phyloP scores from a whole-genome alignment of 2,888 invertebrate species.

The Chaetogeoica ovagalla region DNA sequence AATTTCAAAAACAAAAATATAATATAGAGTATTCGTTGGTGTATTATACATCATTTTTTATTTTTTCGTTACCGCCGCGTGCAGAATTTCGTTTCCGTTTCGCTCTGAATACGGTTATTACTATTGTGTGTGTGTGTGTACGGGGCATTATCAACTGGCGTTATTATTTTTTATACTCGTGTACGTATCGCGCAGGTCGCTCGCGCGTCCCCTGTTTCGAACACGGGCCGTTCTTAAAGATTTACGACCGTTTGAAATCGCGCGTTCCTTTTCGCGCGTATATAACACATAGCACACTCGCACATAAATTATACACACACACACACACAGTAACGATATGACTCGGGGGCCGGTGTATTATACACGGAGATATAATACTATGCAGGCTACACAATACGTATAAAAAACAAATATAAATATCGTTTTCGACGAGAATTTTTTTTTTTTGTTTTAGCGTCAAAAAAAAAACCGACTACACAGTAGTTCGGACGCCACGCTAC shows the following conservation, averaged over 20 bases:
- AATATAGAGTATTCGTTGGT: no score
- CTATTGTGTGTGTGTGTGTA: slow-evolving; percentile 11
- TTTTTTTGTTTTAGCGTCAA: no score
- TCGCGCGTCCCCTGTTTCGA: slow-evolving; percentile 28
- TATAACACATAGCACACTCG: no score
- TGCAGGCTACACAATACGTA: no score
- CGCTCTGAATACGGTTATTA: not conserved
- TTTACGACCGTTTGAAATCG: slow-evolving; percentile 38
- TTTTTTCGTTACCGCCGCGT: not conserved
- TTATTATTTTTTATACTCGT: slow-evolving; percentile 10
- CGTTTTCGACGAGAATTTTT: no score
- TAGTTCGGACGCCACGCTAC: no score
- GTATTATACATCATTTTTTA: no score
- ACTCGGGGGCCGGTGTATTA: no score
- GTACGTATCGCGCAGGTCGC: not conserved
- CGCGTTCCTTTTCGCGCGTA: slow-evolving; percentile 1
- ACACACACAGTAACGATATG: not conserved
- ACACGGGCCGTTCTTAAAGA: slow-evolving; percentile 33
- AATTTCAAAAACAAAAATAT: no score
- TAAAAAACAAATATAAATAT: no score
- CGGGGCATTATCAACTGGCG: slow-evolving; percentile 24
- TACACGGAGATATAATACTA: no score
- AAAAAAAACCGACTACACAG: no score
- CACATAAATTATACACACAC: not conserved
- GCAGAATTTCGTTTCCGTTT: not conserved